Percentiles rank a stretch among this genome's conserved stretches.
phyloP scores from a whole-genome alignment of 2,888 invertebrate species.

The Trachelus stipa region DNA sequence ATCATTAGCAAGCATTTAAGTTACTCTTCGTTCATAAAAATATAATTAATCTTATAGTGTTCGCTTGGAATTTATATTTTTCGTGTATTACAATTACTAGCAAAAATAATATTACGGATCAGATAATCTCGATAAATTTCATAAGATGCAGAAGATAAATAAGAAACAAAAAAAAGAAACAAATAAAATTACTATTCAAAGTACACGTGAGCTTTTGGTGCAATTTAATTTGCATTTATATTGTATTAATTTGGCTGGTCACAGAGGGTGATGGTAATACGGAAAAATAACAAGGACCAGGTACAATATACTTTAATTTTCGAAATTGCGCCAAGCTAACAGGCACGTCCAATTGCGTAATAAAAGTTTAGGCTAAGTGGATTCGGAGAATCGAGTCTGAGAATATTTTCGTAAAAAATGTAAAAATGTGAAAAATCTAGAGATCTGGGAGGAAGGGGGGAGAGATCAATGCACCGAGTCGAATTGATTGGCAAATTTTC shows the following conservation, averaged over 20 bases:
- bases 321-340: slow-evolving; percentile 44
- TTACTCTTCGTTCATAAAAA: too few relatives aligned
- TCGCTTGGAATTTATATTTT: not conserved
- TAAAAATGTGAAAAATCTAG: too few relatives aligned
- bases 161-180: not conserved
- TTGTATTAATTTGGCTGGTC: slow-evolving; percentile 53
- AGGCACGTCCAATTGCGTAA: slow-evolving; percentile 32
- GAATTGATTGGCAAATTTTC: too few relatives aligned
- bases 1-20: not conserved
- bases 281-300: slow-evolving; percentile 45
- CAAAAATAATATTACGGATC: not conserved
- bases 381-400: too few relatives aligned
- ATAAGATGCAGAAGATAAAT: too few relatives aligned
- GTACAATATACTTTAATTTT: slow-evolving; percentile 47
- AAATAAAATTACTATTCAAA: not conserved
- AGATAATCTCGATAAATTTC: too few relatives aligned
- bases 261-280: slow-evolving; percentile 18
- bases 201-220: slow-evolving; percentile 8
- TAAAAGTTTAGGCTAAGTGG: slow-evolving; percentile 34
- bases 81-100: not conserved
- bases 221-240: slow-evolving; percentile 57
- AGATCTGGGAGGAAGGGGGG: too few relatives aligned
- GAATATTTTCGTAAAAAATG: too few relatives aligned
- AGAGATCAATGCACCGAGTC: too few relatives aligned
- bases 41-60: not conserved